phyloP scores from a whole-genome alignment of 2,797 vertebrate genomes.

The Tenualosa thibaudeaui region DNA sequence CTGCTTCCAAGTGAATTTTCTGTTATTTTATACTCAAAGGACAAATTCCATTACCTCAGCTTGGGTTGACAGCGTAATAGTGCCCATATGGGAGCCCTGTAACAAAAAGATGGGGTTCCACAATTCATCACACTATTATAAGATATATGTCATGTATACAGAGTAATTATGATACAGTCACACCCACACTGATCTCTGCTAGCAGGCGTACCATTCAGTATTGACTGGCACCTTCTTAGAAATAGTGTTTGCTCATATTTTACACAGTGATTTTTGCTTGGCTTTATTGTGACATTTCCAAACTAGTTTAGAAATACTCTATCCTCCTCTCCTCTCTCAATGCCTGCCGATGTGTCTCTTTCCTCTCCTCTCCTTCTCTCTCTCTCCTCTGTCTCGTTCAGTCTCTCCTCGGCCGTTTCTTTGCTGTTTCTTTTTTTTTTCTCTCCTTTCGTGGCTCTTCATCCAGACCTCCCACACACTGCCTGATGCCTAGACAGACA shows the following conservation, averaged over 20 bases:
- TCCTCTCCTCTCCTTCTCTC: not conserved
- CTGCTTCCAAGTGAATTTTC: not conserved
- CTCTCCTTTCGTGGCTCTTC: conserved; percentile 24
- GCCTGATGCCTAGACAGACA: conserved; percentile 32
- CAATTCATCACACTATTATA: not conserved
- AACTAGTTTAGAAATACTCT: conserved; percentile 40
- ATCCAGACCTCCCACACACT: conserved; percentile 30
- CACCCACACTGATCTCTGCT: not conserved
- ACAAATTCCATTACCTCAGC: not conserved
- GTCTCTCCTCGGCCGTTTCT: not conserved
- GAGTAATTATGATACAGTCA: not conserved
- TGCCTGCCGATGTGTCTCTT: not conserved
- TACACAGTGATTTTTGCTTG: not conserved
- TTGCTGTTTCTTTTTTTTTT: not conserved
- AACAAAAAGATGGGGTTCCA: not conserved
- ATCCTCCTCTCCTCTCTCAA: not conserved
- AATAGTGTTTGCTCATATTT: not conserved
- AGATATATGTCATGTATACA: not conserved
- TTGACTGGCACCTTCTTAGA: not conserved
- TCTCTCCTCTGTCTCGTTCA: not conserved
- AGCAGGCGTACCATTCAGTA: not conserved
- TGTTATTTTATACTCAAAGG: conserved; percentile 11
- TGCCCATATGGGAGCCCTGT: not conserved
- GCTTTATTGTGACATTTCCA: not conserved
- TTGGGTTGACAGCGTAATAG: not conserved